Evolutionary conservation across 2,888 invertebrate species (phyloP).

Genomic region (Campoplex capitator): DNA sequence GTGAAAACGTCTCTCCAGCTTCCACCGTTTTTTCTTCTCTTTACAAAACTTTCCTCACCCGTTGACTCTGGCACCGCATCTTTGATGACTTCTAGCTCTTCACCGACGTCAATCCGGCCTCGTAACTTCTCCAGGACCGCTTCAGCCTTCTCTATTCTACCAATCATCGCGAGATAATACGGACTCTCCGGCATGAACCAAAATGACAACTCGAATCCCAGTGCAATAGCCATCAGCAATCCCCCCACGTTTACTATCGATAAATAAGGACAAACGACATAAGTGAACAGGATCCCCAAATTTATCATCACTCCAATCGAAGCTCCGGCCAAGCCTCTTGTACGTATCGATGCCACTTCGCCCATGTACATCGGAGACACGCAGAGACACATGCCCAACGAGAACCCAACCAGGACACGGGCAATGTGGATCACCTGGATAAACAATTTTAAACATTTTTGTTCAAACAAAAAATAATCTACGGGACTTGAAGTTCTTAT

Average conservation of each 20-base stretch:
- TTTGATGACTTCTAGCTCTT: conserved; percentile 82
- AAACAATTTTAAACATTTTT: background rate
- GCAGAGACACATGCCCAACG: conserved; percentile 71
- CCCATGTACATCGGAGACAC: conserved; percentile 75
- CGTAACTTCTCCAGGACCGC: conserved; percentile 84
- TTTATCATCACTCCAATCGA: conserved; percentile 86
- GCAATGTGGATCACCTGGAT: conserved; percentile 74
- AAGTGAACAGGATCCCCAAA: conserved; percentile 77
- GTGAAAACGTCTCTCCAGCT: conserved; percentile 74
- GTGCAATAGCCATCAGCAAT: conserved; percentile 79
- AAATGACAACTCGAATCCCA: conserved; percentile 80
- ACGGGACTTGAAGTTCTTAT: background rate
- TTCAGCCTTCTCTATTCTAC: conserved; percentile 82
- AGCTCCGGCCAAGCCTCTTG: conserved; percentile 87
- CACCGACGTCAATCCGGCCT: conserved; percentile 85
- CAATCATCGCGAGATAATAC: conserved; percentile 79
- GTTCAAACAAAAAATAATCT: background rate
- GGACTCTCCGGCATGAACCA: conserved; percentile 86
- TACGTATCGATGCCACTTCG: conserved; percentile 73
- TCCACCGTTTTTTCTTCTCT: conserved; percentile 3
- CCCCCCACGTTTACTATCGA: conserved; percentile 73
- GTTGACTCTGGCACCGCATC: conserved; percentile 46
- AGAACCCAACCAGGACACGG: conserved; percentile 73
- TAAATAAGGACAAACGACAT: conserved; percentile 75
- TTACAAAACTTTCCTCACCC: background rate